A percentile compares a stretch with the other conserved stretches of the same genome.
phyloP scores from a whole-genome alignment of 2,797 vertebrate genomes.

The Cottoperca gobio region DNA sequence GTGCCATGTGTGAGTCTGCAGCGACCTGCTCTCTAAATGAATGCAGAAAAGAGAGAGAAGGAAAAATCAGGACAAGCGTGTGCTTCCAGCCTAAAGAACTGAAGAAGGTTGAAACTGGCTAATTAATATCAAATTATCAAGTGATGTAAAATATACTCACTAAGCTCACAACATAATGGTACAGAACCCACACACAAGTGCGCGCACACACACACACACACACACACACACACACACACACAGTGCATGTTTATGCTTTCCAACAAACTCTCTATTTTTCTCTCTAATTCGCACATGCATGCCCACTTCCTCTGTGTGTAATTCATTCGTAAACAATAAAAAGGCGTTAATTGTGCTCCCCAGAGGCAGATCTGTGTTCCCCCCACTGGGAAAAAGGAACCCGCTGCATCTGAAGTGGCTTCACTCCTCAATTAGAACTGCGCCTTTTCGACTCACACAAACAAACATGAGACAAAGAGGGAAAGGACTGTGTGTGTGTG shows the following conservation, averaged over 20 bases:
- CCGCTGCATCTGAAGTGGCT: constrained; percentile 69
- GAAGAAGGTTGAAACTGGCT: constrained; percentile 34
- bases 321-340: constrained; percentile 83
- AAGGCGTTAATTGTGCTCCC: constrained; percentile 78
- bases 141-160: constrained; percentile 32
- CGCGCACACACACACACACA: constrained; percentile 10
- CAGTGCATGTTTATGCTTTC: constrained; percentile 40
- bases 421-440: constrained; percentile 69
- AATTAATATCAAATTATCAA: constrained; percentile 60
- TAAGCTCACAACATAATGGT: constrained; percentile 25
- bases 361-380: constrained; percentile 68
- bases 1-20: not conserved
- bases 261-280: constrained; percentile 42
- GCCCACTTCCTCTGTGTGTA: constrained; percentile 63
- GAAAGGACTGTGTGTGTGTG: constrained; percentile 1
- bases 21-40: constrained; percentile 19
- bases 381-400: constrained; percentile 64
- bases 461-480: constrained; percentile 61
- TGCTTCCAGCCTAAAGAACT: constrained; percentile 14
- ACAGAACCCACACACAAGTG: constrained; percentile 15
- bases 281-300: constrained; percentile 53
- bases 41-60: not conserved
- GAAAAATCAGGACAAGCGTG: not conserved
- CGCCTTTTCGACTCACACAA: constrained; percentile 57
- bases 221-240: constrained; percentile 8